Evolutionary conservation across 2,888 invertebrate genomes (phyloP).

Genomic region (Gymnocheta viridis): DNA sequence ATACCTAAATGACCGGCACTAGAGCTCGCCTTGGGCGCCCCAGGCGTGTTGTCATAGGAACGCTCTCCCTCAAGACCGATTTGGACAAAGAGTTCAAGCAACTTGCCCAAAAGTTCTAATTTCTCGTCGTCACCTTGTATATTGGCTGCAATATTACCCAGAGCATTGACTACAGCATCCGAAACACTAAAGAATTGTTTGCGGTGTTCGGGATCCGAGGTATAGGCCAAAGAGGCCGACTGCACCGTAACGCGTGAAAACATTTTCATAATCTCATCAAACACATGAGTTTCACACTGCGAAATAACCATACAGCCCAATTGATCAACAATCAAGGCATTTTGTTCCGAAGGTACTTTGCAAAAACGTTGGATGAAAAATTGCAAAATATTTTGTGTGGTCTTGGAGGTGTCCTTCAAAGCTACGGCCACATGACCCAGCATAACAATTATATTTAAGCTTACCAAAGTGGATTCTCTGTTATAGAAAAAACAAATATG

Average conservation of each 20-base stretch:
- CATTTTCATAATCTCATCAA: constrained; percentile 99
- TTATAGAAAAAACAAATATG: constrained; percentile 73
- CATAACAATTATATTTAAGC: constrained; percentile 98
- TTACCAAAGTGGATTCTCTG: constrained; percentile 95
- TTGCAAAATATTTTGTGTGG: constrained; percentile 96
- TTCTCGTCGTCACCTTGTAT: constrained; percentile 93
- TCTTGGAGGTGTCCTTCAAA: constrained; percentile 95
- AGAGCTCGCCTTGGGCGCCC: constrained; percentile 91
- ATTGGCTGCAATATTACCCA: constrained; percentile 97
- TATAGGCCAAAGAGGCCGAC: constrained; percentile 90
- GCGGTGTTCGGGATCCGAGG: constrained; percentile 85
- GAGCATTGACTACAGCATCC: constrained; percentile 96
- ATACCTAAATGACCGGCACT: constrained; percentile 99
- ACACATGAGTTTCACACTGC: constrained; percentile 91
- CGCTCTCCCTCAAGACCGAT: constrained; percentile 98
- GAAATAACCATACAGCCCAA: constrained; percentile 99
- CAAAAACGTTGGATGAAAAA: constrained; percentile 98
- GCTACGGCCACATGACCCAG: constrained; percentile 98
- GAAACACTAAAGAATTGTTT: constrained; percentile 90
- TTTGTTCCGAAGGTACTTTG: constrained; percentile 94
- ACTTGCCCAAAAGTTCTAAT: constrained; percentile 91
- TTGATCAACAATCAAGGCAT: constrained; percentile 97
- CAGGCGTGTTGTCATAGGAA: constrained; percentile 95
- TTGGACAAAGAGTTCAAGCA: constrained; percentile 98
- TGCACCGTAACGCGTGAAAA: constrained; percentile 97